Evolutionary conservation across 2,797 vertebrate genomes (phyloP).

Genomic region (Cyclopterus lumpus): DNA sequence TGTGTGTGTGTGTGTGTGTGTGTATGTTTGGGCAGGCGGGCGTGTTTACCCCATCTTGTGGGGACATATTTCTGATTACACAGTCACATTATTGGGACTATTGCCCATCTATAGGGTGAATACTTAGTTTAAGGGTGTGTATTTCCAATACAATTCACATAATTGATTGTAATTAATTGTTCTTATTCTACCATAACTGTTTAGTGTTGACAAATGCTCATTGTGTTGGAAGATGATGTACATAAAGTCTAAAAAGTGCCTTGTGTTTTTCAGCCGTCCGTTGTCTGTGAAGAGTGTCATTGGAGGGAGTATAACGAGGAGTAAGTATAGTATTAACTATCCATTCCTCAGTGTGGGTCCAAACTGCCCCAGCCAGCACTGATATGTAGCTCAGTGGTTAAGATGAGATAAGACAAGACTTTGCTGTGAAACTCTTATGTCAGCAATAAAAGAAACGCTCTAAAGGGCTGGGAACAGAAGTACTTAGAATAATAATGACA

Average conservation of each 20-base stretch:
- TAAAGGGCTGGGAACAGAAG: not conserved
- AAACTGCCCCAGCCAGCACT: not conserved
- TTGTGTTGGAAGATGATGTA: not conserved
- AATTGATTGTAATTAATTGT: not conserved
- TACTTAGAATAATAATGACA: not conserved
- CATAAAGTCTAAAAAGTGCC: not conserved
- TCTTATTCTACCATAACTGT: not conserved
- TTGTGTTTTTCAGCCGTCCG: conserved; percentile 85
- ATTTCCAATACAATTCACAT: not conserved
- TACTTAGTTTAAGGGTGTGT: no score
- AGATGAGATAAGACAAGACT: not conserved
- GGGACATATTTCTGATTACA: not conserved
- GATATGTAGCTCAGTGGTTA: not conserved
- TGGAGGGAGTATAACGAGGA: conserved; percentile 91
- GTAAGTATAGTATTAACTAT: conserved; percentile 78
- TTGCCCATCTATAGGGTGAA: not conserved
- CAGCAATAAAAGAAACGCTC: not conserved
- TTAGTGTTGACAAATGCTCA: not conserved
- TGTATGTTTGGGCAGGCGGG: not conserved
- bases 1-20: not conserved
- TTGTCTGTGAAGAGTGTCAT: conserved; percentile 94
- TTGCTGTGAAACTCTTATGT: not conserved
- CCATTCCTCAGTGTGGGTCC: not conserved
- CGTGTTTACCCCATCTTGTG: not conserved
- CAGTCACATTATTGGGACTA: not conserved